These are phyloP conservation scores for Pristionchus exspectatus DNA, from an alignment of 2,888 invertebrate genomes.

Conservation along the genomic window DNA sequence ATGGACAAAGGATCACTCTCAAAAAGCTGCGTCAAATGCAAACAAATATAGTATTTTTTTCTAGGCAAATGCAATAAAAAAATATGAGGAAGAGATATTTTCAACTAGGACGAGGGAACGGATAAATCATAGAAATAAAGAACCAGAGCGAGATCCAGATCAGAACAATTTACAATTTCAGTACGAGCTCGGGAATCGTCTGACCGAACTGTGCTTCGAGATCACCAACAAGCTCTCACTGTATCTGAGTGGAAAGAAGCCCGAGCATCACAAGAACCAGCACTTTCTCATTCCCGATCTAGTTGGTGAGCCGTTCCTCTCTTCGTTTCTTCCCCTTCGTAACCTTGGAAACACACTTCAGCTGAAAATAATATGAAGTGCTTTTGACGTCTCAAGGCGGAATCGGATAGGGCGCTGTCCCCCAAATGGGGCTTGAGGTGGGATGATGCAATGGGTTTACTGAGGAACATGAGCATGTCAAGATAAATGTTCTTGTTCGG, in stretches of 20 bases:
- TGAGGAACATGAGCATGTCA: no score
- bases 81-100: no score
- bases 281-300: slow-evolving; percentile 91
- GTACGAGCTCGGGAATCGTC: slow-evolving; percentile 68
- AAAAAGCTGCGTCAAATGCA: no score
- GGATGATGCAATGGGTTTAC: no score
- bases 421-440: no score
- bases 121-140: background rate
- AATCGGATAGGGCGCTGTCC: no score
- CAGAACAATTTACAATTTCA: slow-evolving; percentile 55
- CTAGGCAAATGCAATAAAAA: no score
- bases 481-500: no score
- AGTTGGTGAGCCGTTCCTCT: slow-evolving; percentile 66
- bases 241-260: slow-evolving; percentile 90
- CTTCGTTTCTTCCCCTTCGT: background rate
- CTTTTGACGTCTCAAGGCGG: slow-evolving; percentile 38
- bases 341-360: background rate
- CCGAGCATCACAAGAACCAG: slow-evolving; percentile 84
- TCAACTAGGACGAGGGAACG: no score
- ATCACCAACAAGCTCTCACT: slow-evolving; percentile 93
- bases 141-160: background rate
- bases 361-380: slow-evolving; percentile 34
- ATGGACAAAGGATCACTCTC: no score
- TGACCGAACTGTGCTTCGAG: slow-evolving; percentile 88
- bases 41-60: no score